Evolutionary conservation across 2,888 invertebrate genomes (phyloP), one percentile per base, ranked within the genome.

Genomic region (Aquatica leii): DNA sequence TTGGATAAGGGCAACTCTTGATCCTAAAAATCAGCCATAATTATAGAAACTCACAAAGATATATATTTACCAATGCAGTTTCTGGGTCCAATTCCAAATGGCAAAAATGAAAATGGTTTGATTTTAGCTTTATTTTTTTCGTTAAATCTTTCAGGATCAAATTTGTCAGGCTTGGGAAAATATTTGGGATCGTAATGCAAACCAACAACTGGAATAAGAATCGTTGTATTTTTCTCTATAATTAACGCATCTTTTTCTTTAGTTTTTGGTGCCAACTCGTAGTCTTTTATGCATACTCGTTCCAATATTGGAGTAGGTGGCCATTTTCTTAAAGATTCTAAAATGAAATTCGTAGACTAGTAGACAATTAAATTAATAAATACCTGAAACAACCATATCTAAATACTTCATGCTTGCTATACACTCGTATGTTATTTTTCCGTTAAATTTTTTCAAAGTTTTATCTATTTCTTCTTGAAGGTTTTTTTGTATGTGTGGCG

Each of bases 401-500:
- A 87, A 69, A 67, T 85, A 86, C 43, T 82, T 81, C 77, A 86
- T 83, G 20, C 80, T 81, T 2, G 81, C 78, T 1, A 84, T 72
- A 1, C 77, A 78, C 2, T 82, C 82, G 67, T 84, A 85, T 0
- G 79, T 81, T 1, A 80, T 65, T n/a, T 80, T 71, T 5, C 80
- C 82, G 1, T 76, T 69, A n/a, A 74, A 77, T 9, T 83, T 82
- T 82, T 69, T 84, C 84, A 0, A 86, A 74, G 0, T 86, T 84
- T 84, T 82, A n/a, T 77, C 81, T 21, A 89, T 85, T 78, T 89
- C 88, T 43, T 82, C 71, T 1, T 81, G 80, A 0, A 89, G 77
- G 53, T 76, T 83, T 1, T 83, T 80, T 74, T 89, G 89, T 0
- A 86, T 76, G 0, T 88, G 86, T 15, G 84, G 83, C 76, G 88